Evolutionary conservation across 92 coral and sea anemone species (phyloP), one percentile per base, ranked within the genome.

Genomic region (Virgularia gustaviana): DNA sequence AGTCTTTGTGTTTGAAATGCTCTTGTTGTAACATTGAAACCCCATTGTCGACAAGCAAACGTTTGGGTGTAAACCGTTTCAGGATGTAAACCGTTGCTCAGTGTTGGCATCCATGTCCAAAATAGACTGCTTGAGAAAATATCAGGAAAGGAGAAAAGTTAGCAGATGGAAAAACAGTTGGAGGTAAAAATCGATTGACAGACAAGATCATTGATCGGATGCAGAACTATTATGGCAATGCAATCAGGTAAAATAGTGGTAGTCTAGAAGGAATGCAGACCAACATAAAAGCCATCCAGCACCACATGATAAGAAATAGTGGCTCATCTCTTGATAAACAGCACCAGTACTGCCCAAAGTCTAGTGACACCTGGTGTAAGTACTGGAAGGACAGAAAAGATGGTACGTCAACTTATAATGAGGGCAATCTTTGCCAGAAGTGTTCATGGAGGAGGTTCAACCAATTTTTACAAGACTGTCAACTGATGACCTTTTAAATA

Each of bases 51-150:
- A 83, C 87, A 37, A 83, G 87, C 64, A 71, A 43, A 27, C 70
- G 70, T 41, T 56, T 78, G n/a, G 83, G 87, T 44, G 83, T 83
- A 27, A 53, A 51, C 16, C 79, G 84, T 53, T 19, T 13, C 22
- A 16, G 2, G 55, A 47, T 10, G 55, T 19, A 2, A 47, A 19
- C 2, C 23, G 55, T 19, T 47, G 16, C 23, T 47, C 23, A 25
- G 82, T 80, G 88, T 85, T 65, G 85, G 88, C 23, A 47, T 47
- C 19, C 87, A 78, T 78, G 84, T 83, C 16, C 88, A 83, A 57
- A 83, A 83, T 49, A 64, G 83, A 32, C 79, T 77, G 76, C 55
- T 16, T 47, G 55, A n/a, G n/a, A n/a, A n/a, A n/a, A n/a, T n/a
- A n/a, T n/a, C 16, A 76, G 11, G 70, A 79, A 72, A 41, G 81